A percentile compares a stretch with the other conserved stretches of the same genome.
Evolutionary conservation across 2,113 vertebrate species (phyloP).

Genomic region (Mormyrus lacerda): DNA sequence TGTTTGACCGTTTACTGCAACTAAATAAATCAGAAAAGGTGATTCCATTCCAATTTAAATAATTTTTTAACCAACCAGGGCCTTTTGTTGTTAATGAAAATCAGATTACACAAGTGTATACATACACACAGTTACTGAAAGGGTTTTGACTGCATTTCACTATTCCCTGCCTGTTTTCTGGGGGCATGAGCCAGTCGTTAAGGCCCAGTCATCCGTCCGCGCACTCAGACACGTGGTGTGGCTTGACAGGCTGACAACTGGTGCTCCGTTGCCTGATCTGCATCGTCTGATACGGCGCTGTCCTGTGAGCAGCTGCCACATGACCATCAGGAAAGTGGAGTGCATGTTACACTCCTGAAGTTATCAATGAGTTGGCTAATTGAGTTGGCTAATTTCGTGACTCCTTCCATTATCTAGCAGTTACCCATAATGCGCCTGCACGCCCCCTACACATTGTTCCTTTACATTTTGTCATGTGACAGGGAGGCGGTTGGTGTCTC

Average conservation of each 20-base stretch:
- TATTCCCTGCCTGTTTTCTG: background rate
- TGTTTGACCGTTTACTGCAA: background rate
- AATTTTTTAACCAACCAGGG: too few species aligned
- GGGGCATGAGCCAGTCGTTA: background rate
- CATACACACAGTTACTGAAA: too few species aligned
- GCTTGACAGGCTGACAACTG: background rate
- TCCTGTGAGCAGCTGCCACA: background rate
- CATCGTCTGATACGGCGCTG: background rate
- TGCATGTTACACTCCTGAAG: background rate
- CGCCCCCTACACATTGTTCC: background rate
- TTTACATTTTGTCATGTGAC: background rate
- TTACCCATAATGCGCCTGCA: background rate
- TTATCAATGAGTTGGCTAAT: background rate
- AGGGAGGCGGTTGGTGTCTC: background rate
- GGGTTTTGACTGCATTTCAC: background rate
- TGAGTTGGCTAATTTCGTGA: background rate
- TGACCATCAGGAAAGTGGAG: background rate
- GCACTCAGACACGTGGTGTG: background rate
- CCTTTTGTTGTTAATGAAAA: too few species aligned
- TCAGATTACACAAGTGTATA: too few species aligned
- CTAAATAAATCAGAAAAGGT: too few species aligned
- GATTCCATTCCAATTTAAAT: too few species aligned
- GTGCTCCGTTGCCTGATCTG: background rate
- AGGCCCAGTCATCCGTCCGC: background rate
- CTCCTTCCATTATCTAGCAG: background rate